Evolutionary conservation across 2,113 vertebrate genomes (phyloP).

Genomic region (Micromys minutus): DNA sequence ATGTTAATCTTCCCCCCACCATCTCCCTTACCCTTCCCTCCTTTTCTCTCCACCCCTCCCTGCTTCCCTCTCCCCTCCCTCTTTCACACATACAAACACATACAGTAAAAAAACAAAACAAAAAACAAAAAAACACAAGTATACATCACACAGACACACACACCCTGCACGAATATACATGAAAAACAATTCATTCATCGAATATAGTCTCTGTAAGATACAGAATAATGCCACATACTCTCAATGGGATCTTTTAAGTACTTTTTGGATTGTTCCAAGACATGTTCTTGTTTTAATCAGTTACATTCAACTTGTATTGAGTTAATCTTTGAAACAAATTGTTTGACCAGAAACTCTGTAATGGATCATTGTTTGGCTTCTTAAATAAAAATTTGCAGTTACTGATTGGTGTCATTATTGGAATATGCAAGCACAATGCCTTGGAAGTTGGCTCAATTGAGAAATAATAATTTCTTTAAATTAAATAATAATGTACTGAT

Average conservation of each 20-base stretch:
- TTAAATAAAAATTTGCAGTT: conserved; percentile 59
- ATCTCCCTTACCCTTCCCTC: accelerated
- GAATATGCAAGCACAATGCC: background rate
- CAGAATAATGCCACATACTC: conserved; percentile 41
- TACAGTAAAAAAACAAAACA: too few relatives aligned
- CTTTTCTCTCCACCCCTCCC: background rate
- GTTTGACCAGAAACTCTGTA: conserved; percentile 55
- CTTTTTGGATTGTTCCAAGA: conserved; percentile 41
- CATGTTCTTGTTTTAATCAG: conserved; percentile 50
- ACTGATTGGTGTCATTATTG: conserved; percentile 59
- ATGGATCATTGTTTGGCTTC: conserved; percentile 54
- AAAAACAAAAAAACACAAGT: too few relatives aligned
- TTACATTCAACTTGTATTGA: conserved; percentile 48
- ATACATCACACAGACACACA: background rate
- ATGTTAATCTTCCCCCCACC: background rate
- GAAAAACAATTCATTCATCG: conserved; percentile 16
- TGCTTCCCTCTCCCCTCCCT: background rate
- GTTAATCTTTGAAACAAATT: conserved; percentile 58
- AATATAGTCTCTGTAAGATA: conserved; percentile 18
- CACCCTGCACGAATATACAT: background rate
- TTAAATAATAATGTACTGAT: background rate
- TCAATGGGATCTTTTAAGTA: conserved; percentile 60
- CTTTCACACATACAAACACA: background rate
- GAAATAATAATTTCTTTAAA: conserved; percentile 53
- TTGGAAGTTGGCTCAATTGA: conserved; percentile 13